A percentile compares a stretch with the other conserved stretches of the same genome.
Conservation (phyloP, 2,797 vertebrate genomes). For the Selene dorsalis region DNA sequence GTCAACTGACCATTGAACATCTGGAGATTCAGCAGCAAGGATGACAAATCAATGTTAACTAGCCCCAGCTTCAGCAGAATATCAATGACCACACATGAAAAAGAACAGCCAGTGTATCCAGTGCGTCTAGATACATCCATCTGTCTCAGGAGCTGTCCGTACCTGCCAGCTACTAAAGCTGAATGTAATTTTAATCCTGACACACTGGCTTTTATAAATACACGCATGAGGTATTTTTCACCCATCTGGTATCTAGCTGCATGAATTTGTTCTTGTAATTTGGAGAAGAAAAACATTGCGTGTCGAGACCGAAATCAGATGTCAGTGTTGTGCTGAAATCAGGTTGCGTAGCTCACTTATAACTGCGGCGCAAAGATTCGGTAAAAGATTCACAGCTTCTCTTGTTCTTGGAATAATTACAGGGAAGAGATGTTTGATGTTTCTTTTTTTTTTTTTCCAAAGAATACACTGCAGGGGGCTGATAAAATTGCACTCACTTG, state of each 20-base stretch:
- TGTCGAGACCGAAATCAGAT: slow-evolving; percentile 1
- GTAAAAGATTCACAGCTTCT: slow-evolving; percentile 14
- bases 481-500: slow-evolving; percentile 65
- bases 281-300: neutral
- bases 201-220: slow-evolving; percentile 53
- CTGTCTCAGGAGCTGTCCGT: slow-evolving; percentile 41
- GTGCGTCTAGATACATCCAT: slow-evolving; percentile 37
- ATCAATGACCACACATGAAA: slow-evolving; percentile 55
- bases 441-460: slow-evolving; percentile 62
- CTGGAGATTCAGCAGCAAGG: slow-evolving; percentile 45
- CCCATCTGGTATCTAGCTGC: slow-evolving; percentile 28
- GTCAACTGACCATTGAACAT: slow-evolving; percentile 65
- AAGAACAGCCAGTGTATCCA: slow-evolving; percentile 33
- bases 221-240: slow-evolving; percentile 49
- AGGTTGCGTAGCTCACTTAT: neutral
- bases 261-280: slow-evolving; percentile 3
- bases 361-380: neutral
- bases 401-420: slow-evolving; percentile 64
- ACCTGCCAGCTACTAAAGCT: slow-evolving; percentile 33
- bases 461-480: slow-evolving; percentile 67
- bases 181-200: slow-evolving; percentile 63
- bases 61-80: slow-evolving; percentile 45
- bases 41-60: slow-evolving; percentile 70
- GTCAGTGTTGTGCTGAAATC: neutral
- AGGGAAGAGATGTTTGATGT: slow-evolving; percentile 15